Percentiles rank a stretch among this genome's conserved stretches.
These are phyloP conservation scores for Cercopithecus mona DNA, from an alignment of 2,113 vertebrate species.

Conservation along the genomic window DNA sequence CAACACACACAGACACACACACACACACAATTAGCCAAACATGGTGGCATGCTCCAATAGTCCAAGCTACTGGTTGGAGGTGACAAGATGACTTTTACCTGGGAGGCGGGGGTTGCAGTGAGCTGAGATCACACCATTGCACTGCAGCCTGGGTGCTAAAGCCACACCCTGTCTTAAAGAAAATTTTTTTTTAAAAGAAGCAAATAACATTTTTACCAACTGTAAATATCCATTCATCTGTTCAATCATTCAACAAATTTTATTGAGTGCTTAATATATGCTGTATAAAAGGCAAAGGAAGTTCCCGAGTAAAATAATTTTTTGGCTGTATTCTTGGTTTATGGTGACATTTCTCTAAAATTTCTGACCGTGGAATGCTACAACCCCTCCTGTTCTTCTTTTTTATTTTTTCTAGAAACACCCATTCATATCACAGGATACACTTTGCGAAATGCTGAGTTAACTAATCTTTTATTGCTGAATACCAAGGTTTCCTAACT, in stretches of 20 bases:
- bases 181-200: background rate
- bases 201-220: background rate
- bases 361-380: background rate
- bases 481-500: background rate
- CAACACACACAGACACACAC: too few relatives aligned
- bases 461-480: background rate
- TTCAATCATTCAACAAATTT: background rate
- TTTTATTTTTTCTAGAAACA: background rate
- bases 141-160: too few relatives aligned
- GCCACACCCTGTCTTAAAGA: too few relatives aligned
- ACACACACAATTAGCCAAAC: too few relatives aligned
- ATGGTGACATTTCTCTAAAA: background rate
- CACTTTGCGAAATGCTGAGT: conserved; percentile 6
- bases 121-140: too few relatives aligned
- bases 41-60: too few relatives aligned
- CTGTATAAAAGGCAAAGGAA: background rate
- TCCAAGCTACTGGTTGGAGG: too few relatives aligned
- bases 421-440: background rate
- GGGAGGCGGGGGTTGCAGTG: too few relatives aligned
- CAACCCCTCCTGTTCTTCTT: background rate
- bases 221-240: background rate
- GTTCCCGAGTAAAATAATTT: background rate
- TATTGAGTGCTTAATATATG: background rate
- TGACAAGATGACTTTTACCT: too few relatives aligned
- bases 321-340: background rate